Percentiles rank a stretch among this genome's conserved stretches.
These are phyloP conservation scores for Myripristis murdjan DNA, from an alignment of 2,797 vertebrate species.

Conservation along the genomic window DNA sequence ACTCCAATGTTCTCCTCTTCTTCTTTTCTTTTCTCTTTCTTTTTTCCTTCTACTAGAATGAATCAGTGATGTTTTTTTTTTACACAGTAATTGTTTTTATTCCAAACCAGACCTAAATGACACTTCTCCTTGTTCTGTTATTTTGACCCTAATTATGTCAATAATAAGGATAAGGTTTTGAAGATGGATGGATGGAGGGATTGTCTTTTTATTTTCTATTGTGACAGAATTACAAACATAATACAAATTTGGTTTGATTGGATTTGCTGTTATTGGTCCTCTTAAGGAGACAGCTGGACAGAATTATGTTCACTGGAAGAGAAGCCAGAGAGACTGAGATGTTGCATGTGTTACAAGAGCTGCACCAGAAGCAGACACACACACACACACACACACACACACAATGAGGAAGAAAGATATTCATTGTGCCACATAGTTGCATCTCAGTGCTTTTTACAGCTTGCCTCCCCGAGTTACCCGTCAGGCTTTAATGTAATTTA, in stretches of 20 bases:
- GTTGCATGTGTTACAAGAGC: slow-evolving; percentile 36
- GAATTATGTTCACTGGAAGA: slow-evolving; percentile 40
- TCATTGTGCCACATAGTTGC: slow-evolving; percentile 61
- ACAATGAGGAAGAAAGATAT: slow-evolving; percentile 57
- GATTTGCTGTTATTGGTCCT: slow-evolving; percentile 21
- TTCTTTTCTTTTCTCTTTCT: no score
- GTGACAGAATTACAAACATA: no score
- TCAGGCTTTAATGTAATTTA: slow-evolving; percentile 60
- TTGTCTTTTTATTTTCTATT: no score
- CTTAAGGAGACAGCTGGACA: slow-evolving; percentile 28
- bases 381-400: slow-evolving; percentile 18
- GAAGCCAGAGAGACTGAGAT: slow-evolving; percentile 1
- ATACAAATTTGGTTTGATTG: background rate
- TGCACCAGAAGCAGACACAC: slow-evolving; percentile 10
- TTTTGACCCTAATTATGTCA: no score
- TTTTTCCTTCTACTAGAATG: no score
- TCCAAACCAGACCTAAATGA: background rate
- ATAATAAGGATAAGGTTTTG: no score
- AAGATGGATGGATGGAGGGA: no score
- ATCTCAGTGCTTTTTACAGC: slow-evolving; percentile 47
- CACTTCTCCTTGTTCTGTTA: background rate
- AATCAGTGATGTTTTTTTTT: no score
- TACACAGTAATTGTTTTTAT: no score
- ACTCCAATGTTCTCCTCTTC: no score
- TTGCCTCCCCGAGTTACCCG: slow-evolving; percentile 49